phyloP scores from a whole-genome alignment of 1,140 invertebrate species.

The Drosophila ironensis region DNA sequence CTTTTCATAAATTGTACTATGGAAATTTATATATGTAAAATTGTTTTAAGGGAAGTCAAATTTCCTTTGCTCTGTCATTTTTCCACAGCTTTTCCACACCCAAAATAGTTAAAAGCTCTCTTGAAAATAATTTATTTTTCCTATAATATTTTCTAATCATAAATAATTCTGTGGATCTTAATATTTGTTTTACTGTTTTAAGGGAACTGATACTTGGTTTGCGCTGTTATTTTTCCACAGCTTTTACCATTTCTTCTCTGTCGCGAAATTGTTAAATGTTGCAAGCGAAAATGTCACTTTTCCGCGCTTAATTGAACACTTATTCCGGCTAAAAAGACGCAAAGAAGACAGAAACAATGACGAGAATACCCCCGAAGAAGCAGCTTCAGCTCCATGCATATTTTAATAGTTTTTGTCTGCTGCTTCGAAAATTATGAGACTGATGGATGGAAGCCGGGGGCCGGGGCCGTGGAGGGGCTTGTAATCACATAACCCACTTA shows the following conservation, averaged over 20 bases:
- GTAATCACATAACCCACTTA: constrained; percentile 63
- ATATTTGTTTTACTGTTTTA: neutral
- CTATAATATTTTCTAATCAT: too few relatives aligned
- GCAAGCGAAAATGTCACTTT: constrained; percentile 45
- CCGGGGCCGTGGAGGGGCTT: neutral
- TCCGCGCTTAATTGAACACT: constrained; percentile 56
- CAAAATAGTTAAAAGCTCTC: too few relatives aligned
- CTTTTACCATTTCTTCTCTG: neutral
- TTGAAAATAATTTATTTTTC: too few relatives aligned
- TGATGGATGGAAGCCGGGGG: constrained; percentile 3
- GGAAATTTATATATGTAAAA: too few relatives aligned
- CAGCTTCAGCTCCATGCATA: constrained; percentile 39
- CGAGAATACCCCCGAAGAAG: constrained; percentile 7
- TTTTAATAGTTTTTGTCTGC: constrained; percentile 59
- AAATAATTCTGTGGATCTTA: too few relatives aligned
- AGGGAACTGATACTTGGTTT: neutral
- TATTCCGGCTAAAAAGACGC: constrained; percentile 23
- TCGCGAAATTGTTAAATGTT: constrained; percentile 55
- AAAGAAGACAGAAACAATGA: too few relatives aligned
- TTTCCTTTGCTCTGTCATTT: too few relatives aligned
- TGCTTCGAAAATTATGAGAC: constrained; percentile 25
- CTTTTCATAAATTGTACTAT: too few relatives aligned
- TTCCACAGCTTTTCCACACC: too few relatives aligned
- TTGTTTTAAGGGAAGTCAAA: too few relatives aligned
- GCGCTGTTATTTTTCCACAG: neutral